Percentiles rank a stretch among this genome's conserved stretches.
These are phyloP conservation scores for Andricus quercusramuli DNA, from an alignment of 2,888 invertebrate species.

Conservation along the genomic window DNA sequence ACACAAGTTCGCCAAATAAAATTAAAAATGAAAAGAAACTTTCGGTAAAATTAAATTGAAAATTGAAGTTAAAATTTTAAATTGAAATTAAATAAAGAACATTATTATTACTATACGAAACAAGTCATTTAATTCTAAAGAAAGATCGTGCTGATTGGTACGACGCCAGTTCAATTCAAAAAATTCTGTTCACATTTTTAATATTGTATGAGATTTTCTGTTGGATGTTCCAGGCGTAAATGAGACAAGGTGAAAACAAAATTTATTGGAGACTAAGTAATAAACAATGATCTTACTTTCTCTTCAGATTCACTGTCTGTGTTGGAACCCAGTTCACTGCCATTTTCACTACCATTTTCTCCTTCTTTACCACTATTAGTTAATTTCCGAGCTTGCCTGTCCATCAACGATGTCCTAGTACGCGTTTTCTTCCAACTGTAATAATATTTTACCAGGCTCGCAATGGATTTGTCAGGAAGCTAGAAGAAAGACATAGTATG, in stretches of 20 bases:
- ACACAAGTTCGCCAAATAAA: too few species aligned
- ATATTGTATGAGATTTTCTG: neutral
- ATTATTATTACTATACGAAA: too few species aligned
- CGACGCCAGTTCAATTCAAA: too few species aligned
- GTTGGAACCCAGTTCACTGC: slow-evolving; percentile 91
- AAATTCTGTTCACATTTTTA: neutral
- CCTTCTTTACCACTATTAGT: slow-evolving; percentile 86
- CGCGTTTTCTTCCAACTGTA: slow-evolving; percentile 99
- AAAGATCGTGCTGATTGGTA: too few species aligned
- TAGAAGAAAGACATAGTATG: slow-evolving; percentile 75
- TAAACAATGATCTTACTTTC: slow-evolving; percentile 84
- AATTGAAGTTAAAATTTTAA: too few species aligned
- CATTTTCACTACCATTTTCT: slow-evolving; percentile 87
- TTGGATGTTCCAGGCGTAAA: too few species aligned
- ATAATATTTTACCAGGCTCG: slow-evolving; percentile 97
- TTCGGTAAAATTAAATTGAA: too few species aligned
- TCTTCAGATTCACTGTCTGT: slow-evolving; percentile 94
- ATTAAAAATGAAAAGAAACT: too few species aligned
- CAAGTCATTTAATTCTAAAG: too few species aligned
- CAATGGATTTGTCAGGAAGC: slow-evolving; percentile 98
- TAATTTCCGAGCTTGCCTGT: slow-evolving; percentile 87
- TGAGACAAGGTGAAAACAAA: slow-evolving; percentile 45
- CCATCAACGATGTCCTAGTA: slow-evolving; percentile 95
- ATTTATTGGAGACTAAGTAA: slow-evolving; percentile 47
- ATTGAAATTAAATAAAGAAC: too few species aligned